These are phyloP conservation scores for Harpalus rufipes DNA, from an alignment of 2,888 invertebrate species.

Conservation along the genomic window DNA sequence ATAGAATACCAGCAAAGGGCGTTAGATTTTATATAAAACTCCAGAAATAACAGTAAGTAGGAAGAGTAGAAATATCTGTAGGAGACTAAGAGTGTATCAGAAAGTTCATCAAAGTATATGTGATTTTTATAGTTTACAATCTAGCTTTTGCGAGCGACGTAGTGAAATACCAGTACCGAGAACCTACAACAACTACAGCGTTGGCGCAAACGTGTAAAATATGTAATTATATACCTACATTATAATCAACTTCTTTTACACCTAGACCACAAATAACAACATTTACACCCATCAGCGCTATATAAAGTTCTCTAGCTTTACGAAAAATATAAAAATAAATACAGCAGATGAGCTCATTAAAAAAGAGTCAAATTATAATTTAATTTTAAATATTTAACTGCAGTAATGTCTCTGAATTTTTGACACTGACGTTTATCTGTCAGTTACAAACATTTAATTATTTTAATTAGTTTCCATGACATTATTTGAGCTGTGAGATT, in stretches of 20 bases:
- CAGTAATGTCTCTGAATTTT: no score
- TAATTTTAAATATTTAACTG: no score
- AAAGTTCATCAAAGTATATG: constrained; percentile 13
- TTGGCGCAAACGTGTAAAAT: constrained; percentile 19
- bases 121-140: neutral
- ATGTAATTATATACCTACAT: constrained; percentile 50
- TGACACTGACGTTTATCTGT: no score
- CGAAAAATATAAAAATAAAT: no score
- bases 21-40: neutral
- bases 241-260: constrained; percentile 46
- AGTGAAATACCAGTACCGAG: constrained; percentile 7
- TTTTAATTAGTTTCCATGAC: no score
- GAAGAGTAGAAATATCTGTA: constrained; percentile 4
- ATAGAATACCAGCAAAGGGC: neutral
- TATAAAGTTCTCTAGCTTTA: no score
- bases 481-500: no score
- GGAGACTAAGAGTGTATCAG: neutral
- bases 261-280: neutral
- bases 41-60: neutral
- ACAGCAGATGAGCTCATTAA: no score
- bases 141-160: neutral
- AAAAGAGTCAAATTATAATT: no score
- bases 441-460: no score
- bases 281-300: no score
- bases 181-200: neutral